Conservation (phyloP, 2,797 vertebrate species). For the Hafferia zeledoni region DNA sequence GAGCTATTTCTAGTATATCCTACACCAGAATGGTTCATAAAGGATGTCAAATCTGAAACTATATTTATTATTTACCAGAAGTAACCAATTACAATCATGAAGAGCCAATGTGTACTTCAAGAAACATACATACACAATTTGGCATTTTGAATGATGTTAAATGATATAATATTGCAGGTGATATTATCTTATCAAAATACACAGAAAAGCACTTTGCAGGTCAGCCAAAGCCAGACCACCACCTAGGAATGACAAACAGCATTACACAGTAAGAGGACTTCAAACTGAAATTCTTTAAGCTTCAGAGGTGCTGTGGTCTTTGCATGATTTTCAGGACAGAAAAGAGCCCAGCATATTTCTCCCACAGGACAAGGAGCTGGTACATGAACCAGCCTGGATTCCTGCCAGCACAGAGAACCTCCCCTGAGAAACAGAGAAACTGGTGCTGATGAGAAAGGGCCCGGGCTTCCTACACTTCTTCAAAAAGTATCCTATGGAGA, state of each 20-base stretch:
- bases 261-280: not conserved
- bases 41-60: not conserved
- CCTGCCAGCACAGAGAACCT: not conserved
- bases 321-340: not conserved
- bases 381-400: not conserved
- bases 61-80: not conserved
- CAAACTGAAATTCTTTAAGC: not conserved
- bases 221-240: not conserved
- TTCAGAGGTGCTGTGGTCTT: not conserved
- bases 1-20: not conserved
- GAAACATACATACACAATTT: not conserved
- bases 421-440: not conserved
- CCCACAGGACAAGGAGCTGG: not conserved
- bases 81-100: not conserved
- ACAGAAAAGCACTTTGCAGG: not conserved
- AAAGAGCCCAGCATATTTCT: not conserved
- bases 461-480: not conserved
- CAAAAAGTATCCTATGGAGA: not conserved
- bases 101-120: not conserved
- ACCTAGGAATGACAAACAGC: not conserved
- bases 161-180: not conserved
- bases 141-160: not conserved
- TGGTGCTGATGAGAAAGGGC: not conserved
- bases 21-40: not conserved
- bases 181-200: not conserved